Base-by-base conservation (phyloP, 1,140 invertebrate species). In the Monomorium pharaonis region DNA sequence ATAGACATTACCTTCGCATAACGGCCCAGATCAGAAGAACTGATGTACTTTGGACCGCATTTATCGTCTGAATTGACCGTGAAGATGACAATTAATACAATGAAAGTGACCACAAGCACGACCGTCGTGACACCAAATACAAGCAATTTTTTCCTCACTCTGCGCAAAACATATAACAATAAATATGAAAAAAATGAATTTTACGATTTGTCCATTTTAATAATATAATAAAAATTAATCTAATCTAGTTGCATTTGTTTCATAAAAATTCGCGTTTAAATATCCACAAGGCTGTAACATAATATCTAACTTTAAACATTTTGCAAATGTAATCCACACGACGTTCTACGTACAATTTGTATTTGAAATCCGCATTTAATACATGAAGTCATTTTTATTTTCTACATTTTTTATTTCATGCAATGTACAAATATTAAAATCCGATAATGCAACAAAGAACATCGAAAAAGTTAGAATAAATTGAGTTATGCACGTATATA, bases 1-100 rank as follows among this genome's bases (percentile, higher is more conserved):
- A 70, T 63, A 44, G 2, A 21, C 62, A 24, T 86, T 90, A 94
- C 92, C 90, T 91, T 88, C 10, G 14, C 12, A 67, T 89, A 94
- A 12, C 21, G 12, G 16, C 91, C 90, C 2, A 90, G 70, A 0
- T 84, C 0, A 7, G 88, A 91, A 1, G 33, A 0, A 65, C 85
- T 90, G 6, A 77, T 18, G 27, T 63, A 81, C 27, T 74, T 83
- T 9, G 47, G 5, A 33, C 44, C 86, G 1, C 27, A 51, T n/a
- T 49, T 80, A 60, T 70, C 89, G 60, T 65, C 72, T 49, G 77
- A 63, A 37, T 24, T 54, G 9, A 33, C 10, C 24, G 18, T 72
- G 18, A 69, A 18, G 67, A 92, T 54, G 18, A 88, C 37, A 65
- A 90, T 47, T 37, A 91, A 24, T 12, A 63, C 37, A 9, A 93